A percentile compares a stretch with the other conserved stretches of the same genome.
Conservation (phyloP, 2,888 invertebrate genomes). For the Pristionchus arcanus region DNA sequence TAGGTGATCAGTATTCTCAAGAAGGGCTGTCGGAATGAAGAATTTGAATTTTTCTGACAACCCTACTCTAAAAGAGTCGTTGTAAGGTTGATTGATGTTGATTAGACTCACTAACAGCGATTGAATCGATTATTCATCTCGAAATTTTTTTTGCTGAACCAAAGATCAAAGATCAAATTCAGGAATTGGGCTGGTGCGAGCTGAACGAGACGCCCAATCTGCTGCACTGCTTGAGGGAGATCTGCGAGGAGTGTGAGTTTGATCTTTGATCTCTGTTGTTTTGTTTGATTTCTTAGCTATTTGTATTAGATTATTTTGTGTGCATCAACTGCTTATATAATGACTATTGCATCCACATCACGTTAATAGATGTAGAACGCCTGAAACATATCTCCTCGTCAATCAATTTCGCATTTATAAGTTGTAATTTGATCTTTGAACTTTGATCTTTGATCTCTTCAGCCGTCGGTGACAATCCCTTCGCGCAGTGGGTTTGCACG, state of each 20-base stretch:
- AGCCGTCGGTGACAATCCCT: conserved; percentile 47
- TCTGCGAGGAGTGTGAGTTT: conserved; percentile 64
- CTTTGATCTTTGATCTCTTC: neutral
- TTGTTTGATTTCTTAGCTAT: neutral
- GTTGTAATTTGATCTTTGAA: too few species aligned
- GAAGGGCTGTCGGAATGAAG: neutral
- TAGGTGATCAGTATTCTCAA: neutral
- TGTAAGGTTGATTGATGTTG: neutral
- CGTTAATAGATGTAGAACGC: too few species aligned
- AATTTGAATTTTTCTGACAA: neutral
- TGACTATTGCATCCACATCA: neutral
- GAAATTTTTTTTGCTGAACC: too few species aligned
- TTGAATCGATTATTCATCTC: too few species aligned
- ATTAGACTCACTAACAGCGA: too few species aligned
- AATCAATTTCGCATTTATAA: too few species aligned
- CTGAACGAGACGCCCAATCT: conserved; percentile 68
- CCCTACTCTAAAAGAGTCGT: neutral
- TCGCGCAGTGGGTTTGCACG: conserved; percentile 28
- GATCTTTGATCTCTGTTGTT: neutral
- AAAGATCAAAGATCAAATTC: neutral
- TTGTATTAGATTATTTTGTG: too few species aligned
- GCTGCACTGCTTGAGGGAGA: conserved; percentile 67
- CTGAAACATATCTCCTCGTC: too few species aligned
- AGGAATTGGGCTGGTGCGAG: conserved; percentile 69
- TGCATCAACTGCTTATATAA: too few species aligned